These are phyloP conservation scores for Listrodromus nycthemerus DNA, from an alignment of 2,888 invertebrate species.

Conservation along the genomic window DNA sequence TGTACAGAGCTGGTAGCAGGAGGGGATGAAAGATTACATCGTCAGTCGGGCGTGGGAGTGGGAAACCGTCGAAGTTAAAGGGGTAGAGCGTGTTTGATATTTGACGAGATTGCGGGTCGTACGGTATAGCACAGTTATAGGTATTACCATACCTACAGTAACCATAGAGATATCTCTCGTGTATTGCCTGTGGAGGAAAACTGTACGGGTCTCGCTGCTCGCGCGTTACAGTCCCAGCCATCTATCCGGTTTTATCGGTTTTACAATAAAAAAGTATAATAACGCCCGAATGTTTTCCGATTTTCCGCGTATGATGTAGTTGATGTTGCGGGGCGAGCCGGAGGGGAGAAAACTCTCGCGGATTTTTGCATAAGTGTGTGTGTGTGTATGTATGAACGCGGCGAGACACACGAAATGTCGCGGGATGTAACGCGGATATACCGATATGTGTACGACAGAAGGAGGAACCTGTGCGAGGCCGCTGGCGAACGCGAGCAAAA, in stretches of 20 bases:
- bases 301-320: constrained; percentile 74
- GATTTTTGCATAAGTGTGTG: constrained; percentile 51
- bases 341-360: constrained; percentile 29
- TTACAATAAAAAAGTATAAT: constrained; percentile 77
- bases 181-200: constrained; percentile 1
- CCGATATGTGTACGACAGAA: constrained; percentile 59
- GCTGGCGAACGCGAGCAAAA: neutral
- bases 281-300: constrained; percentile 76
- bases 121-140: constrained; percentile 47
- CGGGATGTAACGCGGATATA: neutral
- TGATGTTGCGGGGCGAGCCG: constrained; percentile 63
- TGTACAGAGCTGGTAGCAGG: neutral
- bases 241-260: constrained; percentile 75
- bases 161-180: constrained; percentile 40
- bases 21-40: constrained; percentile 56
- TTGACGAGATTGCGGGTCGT: constrained; percentile 67
- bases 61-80: constrained; percentile 25
- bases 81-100: constrained; percentile 60
- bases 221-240: constrained; percentile 67
- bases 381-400: neutral
- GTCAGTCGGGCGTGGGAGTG: constrained; percentile 24
- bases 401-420: neutral
- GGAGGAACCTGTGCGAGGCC: constrained; percentile 24
- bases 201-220: constrained; percentile 48
- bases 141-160: constrained; percentile 52